Evolutionary conservation across 2,888 invertebrate genomes (phyloP), one percentile per base, ranked within the genome.

Genomic region (Hypolimnas misippus): DNA sequence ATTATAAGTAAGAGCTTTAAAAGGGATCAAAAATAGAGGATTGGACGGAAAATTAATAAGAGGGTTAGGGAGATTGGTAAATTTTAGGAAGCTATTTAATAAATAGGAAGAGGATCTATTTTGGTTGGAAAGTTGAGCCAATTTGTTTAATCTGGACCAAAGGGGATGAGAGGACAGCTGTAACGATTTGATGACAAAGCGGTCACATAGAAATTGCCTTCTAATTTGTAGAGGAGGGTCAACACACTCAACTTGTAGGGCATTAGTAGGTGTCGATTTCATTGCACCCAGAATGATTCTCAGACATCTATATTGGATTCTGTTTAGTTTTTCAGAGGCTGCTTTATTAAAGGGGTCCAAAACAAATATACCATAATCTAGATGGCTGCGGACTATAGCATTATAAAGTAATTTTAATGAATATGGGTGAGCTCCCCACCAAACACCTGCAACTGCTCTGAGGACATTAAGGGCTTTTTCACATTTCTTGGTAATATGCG

Each of bases 371-470:
- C 44, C 44, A 31, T 55, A 31, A 14, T 52, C 52, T 14, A 52
- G 16, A 17, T 52, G 17, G 33, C 35, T 52, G 16, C 52, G 52
- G 25, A 25, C 25, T 25, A 25, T 25, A 5, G 25, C 25, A 25
- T 25, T 25, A 25, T 25, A 25, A 2, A 25, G 25, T 25, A 25
- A 25, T 25, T 25, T 40, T 40, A 40, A 14, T 40, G 40, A 8
- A 14, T 40, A 40, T 3, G 40, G 16, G 40, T 40, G 40, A 14
- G 40, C 40, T 5, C 40, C 70, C 70, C 70, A 68, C 69, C 68
- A 66, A 3, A 67, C 66, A 0, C 67, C 70, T 3, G 69, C 62
- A 0, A 72, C 63, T 2, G 61, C 40, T 17, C 66, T 46, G 0
- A 70, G 38, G 0, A 67, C 16, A 8, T 64, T 67, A 10, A 68